Evolutionary conservation across 2,888 invertebrate genomes (phyloP).

Genomic region (Halictus quadricinctus): DNA sequence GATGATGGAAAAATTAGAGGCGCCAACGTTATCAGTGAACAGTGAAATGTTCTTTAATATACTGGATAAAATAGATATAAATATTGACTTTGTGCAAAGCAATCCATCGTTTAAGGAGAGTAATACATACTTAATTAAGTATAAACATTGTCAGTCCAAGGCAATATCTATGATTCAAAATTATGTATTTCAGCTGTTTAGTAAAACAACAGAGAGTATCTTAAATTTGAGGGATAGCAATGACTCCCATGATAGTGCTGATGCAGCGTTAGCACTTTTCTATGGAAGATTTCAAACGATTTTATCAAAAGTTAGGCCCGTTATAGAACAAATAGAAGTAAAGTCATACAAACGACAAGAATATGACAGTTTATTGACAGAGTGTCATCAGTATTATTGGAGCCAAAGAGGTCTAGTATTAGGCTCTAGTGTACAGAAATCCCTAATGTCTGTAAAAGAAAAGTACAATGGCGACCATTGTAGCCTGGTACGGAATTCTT

Average conservation of each 20-base stretch:
- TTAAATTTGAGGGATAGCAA: conserved; percentile 73
- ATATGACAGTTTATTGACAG: conserved; percentile 89
- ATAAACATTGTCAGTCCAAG: conserved; percentile 91
- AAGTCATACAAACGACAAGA: conserved; percentile 89
- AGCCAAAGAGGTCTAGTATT: conserved; percentile 87
- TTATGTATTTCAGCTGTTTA: conserved; percentile 90
- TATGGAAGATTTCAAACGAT: conserved; percentile 98
- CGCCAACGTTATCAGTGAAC: conserved; percentile 91
- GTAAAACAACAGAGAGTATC: conserved; percentile 88
- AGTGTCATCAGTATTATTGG: conserved; percentile 93
- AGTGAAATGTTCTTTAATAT: conserved; percentile 92
- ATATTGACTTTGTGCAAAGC: conserved; percentile 91
- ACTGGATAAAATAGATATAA: conserved; percentile 92
- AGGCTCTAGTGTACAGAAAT: conserved; percentile 83
- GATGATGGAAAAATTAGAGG: conserved; percentile 90
- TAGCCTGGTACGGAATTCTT: conserved; percentile 92
- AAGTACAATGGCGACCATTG: conserved; percentile 90
- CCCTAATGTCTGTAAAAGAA: conserved; percentile 76
- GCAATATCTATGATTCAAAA: conserved; percentile 91
- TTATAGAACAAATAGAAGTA: conserved; percentile 92
- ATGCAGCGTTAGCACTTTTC: conserved; percentile 91
- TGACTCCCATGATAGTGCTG: conserved; percentile 81
- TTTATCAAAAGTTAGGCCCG: conserved; percentile 91
- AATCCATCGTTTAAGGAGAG: conserved; percentile 94
- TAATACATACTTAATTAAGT: conserved; percentile 90